Percentiles rank a stretch among this genome's conserved stretches.
Evolutionary conservation across 1,140 invertebrate genomes (phyloP).

Genomic region (Dryas iulia): DNA sequence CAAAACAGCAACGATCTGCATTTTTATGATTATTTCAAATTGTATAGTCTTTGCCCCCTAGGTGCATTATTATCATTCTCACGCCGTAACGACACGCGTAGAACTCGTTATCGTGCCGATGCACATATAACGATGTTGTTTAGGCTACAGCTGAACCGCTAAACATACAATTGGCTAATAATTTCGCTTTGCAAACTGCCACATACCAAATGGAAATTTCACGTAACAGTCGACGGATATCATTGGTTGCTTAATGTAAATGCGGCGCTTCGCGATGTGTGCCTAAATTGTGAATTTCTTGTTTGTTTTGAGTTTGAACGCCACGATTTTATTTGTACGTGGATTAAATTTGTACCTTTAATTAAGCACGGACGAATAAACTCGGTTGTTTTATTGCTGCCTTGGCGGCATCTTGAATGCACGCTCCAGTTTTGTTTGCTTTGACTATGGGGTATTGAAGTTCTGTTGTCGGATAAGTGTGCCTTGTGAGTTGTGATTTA

Average conservation of each 20-base stretch:
- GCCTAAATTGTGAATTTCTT: constrained; percentile 42
- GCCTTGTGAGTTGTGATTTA: neutral
- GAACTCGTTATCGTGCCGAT: constrained; percentile 50
- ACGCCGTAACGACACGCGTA: constrained; percentile 30
- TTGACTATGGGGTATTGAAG: constrained; percentile 13
- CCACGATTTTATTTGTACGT: constrained; percentile 38
- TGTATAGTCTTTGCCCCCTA: neutral
- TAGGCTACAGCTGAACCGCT: constrained; percentile 47
- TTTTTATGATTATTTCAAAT: neutral
- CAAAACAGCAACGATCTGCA: neutral
- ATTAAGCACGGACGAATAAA: constrained; percentile 32
- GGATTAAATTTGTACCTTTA: constrained; percentile 44
- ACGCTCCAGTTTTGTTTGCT: constrained; percentile 10
- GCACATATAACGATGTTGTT: constrained; percentile 55
- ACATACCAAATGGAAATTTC: constrained; percentile 67
- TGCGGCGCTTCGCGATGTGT: constrained; percentile 43
- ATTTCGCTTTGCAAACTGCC: constrained; percentile 60
- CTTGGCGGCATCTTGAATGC: constrained; percentile 2
- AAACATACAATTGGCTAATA: constrained; percentile 71
- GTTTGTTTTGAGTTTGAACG: constrained; percentile 42
- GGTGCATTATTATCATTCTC: constrained; percentile 16
- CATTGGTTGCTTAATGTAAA: constrained; percentile 64
- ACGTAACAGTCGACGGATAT: constrained; percentile 45
- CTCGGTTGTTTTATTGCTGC: constrained; percentile 12
- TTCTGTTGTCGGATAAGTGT: neutral